Conservation (phyloP, 1,140 invertebrate genomes). For the Lethrus apterus region DNA sequence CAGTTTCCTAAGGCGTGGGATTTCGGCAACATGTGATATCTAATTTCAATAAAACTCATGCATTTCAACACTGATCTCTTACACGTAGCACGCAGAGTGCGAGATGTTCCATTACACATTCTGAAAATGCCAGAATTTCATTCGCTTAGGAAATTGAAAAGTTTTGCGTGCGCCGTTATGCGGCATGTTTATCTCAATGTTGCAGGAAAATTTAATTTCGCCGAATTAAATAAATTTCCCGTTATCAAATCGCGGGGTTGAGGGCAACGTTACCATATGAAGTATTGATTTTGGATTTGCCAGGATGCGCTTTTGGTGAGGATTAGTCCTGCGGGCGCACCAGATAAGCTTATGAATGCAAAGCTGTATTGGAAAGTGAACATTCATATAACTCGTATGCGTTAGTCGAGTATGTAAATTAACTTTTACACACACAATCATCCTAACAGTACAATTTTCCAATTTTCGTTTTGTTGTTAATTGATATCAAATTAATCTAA, state of each 20-base stretch:
- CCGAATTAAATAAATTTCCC: slow-evolving; percentile 22
- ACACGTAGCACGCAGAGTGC: too few species aligned
- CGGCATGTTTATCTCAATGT: slow-evolving; percentile 19
- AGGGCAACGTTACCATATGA: slow-evolving; percentile 20
- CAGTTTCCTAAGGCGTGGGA: too few species aligned
- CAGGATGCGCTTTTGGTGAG: slow-evolving; percentile 27
- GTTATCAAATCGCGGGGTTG: slow-evolving; percentile 9
- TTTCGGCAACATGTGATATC: too few species aligned
- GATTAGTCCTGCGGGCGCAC: slow-evolving; percentile 27
- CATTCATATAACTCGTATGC: slow-evolving; percentile 7
- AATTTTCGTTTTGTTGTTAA: too few species aligned
- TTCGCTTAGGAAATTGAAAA: slow-evolving; percentile 19
- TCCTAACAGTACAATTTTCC: too few species aligned
- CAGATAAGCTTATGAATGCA: slow-evolving; percentile 30
- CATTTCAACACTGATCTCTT: too few species aligned
- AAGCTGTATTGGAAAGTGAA: slow-evolving; percentile 20
- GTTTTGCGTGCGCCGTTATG: slow-evolving; percentile 13
- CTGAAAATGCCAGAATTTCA: slow-evolving; percentile 7
- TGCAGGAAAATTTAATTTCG: slow-evolving; percentile 21
- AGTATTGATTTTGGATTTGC: slow-evolving; percentile 29
- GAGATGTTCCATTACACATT: slow-evolving; percentile 12
- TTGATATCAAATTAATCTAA: too few species aligned
- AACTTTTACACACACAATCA: too few species aligned
- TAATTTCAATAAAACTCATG: too few species aligned
- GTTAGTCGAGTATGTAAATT: slow-evolving; percentile 7